Base-by-base conservation (phyloP, 2,113 vertebrate species). In the Gobio gobio region DNA sequence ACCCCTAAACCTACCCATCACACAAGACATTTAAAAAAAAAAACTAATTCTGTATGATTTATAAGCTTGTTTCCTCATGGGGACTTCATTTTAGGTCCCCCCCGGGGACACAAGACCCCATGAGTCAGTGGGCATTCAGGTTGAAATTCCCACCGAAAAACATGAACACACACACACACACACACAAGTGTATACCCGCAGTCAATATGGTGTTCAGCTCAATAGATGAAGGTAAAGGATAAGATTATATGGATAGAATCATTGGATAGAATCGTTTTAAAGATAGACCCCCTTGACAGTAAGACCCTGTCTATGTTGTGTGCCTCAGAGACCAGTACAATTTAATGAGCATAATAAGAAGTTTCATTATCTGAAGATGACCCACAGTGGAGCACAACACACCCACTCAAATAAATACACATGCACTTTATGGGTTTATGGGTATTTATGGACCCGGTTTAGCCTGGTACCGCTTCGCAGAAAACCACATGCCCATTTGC, bases 271-370 rank as follows among this genome's bases (percentile, higher is more conserved):
- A 72, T 51, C 29, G 43, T 72, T 72, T 82, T 82, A 82, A 72
- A 72, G 29, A 82, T 40, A 58, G 66, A 58, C 49, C 49, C 80
- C 51, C 47, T 56, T 82, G 78, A 66, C 45, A 49, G 61, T 72
- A 16, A 54, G 29, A 56, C 66, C 24, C 7, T 82, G 33, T n/a
- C 78, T 68, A 29, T 68, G 80, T 82, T 72, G 33, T 82, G 33
- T 14, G 72, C 80, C 64, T 56, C 80, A 56, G 80, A 82, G 80
- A 72, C 47, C 66, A 82, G 58, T 82, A 49, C 80, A 82, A 18
- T 82, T 82, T 82, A 82, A 82, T 72, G 80, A 72, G 66, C 66
- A 82, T 82, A 70, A 82, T 72, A 82, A 82, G 64, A 82, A 70
- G 80, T 82, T 82, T 82, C 80, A 82, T 82, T 82, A 82, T 82